These are phyloP conservation scores for Chaenocephalus aceratus DNA, from an alignment of 2,113 vertebrate species.

Conservation along the genomic window DNA sequence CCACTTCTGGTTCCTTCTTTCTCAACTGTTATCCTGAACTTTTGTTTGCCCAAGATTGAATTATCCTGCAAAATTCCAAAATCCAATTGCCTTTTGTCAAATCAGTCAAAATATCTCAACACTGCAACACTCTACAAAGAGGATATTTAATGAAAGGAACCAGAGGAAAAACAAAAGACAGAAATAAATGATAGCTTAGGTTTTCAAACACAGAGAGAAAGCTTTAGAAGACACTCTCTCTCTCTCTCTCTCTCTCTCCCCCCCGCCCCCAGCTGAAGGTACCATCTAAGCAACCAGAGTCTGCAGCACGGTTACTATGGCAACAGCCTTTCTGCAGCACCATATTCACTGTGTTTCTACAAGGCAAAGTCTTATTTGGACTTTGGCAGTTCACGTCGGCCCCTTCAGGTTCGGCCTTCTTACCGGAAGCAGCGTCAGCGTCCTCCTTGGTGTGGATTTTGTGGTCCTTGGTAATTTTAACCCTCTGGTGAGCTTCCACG, in stretches of 20 bases:
- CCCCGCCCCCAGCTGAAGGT: constrained; percentile 3
- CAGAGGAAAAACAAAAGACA: neutral
- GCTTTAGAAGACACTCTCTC: neutral
- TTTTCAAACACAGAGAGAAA: too few species aligned
- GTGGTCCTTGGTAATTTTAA: constrained; percentile 99
- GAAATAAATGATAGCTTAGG: neutral
- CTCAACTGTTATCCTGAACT: too few species aligned
- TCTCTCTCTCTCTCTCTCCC: too few species aligned
- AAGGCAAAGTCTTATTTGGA: constrained; percentile 13
- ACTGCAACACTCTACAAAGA: too few species aligned
- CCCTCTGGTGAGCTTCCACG: constrained; percentile 97
- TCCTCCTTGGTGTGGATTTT: constrained; percentile 98
- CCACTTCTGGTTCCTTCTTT: too few species aligned
- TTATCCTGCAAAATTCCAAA: too few species aligned
- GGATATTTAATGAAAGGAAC: neutral
- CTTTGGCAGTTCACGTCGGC: neutral
- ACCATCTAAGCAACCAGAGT: constrained; percentile 28
- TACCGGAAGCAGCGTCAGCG: constrained; percentile 87
- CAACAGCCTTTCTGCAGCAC: constrained; percentile 51
- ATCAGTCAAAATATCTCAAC: too few species aligned
- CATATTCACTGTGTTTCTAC: constrained; percentile 7
- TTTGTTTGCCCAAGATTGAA: too few species aligned
- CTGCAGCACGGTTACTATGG: constrained; percentile 65
- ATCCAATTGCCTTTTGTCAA: too few species aligned
- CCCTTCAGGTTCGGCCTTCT: constrained; percentile 36